phyloP scores from a whole-genome alignment of 1,140 invertebrate species.

The Oncopodura yosiiana region DNA sequence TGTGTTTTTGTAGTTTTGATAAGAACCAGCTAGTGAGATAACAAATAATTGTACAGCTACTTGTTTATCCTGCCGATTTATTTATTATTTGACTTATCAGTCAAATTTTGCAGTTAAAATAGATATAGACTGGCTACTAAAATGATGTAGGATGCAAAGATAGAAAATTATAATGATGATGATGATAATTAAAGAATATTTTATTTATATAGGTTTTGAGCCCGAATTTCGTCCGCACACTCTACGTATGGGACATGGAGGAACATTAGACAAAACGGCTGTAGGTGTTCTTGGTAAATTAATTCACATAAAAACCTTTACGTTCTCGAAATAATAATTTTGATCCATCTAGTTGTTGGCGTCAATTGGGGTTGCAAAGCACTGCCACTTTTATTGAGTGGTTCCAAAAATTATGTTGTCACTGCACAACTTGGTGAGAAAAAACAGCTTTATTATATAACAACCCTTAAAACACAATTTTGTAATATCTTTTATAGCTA shows the following conservation, averaged over 20 bases:
- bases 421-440: conserved; percentile 34
- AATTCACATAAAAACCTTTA: neutral
- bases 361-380: conserved; percentile 35
- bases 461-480: no score
- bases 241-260: conserved; percentile 34
- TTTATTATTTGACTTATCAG: no score
- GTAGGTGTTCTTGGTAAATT: conserved; percentile 32
- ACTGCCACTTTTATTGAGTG: conserved; percentile 34
- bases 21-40: no score
- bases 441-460: no score
- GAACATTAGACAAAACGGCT: conserved; percentile 34
- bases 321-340: neutral
- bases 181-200: neutral
- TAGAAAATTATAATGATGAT: no score
- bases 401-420: conserved; percentile 34
- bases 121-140: no score
- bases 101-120: no score
- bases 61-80: no score
- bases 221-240: conserved; percentile 2
- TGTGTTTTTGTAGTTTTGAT: no score
- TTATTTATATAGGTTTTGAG: conserved; percentile 6
- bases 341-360: conserved; percentile 16
- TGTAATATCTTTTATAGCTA: no score
- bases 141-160: no score
- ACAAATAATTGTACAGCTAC: no score